These are phyloP conservation scores for Pandemis heparana DNA, from an alignment of 2,888 invertebrate genomes.

Conservation along the genomic window DNA sequence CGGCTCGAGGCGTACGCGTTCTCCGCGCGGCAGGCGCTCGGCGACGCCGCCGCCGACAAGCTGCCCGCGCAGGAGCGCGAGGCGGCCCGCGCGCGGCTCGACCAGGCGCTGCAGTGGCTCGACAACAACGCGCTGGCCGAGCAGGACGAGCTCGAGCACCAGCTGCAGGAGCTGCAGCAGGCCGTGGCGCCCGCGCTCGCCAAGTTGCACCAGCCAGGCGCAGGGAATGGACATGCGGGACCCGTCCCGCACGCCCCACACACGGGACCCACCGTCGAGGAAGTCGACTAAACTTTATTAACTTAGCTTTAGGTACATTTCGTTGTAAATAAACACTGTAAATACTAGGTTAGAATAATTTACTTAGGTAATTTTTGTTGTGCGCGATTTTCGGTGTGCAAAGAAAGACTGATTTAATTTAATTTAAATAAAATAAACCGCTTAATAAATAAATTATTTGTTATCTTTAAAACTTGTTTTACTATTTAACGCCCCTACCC, in stretches of 20 bases:
- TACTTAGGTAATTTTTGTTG: not conserved
- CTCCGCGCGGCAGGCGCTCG: slow-evolving; percentile 81
- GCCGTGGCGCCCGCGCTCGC: slow-evolving; percentile 79
- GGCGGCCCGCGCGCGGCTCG: slow-evolving; percentile 62
- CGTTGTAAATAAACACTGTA: not conserved
- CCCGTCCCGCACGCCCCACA: no score
- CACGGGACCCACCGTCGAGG: slow-evolving; percentile 37
- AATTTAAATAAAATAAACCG: not conserved
- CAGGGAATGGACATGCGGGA: not conserved
- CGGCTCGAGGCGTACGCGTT: no score
- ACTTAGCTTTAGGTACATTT: not conserved
- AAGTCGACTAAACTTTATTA: slow-evolving; percentile 27
- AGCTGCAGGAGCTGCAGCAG: slow-evolving; percentile 80
- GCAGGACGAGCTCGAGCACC: slow-evolving; percentile 84
- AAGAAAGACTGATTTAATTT: slow-evolving; percentile 6
- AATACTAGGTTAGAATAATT: not conserved
- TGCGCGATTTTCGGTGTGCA: not conserved
- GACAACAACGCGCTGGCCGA: slow-evolving; percentile 86
- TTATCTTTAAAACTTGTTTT: not conserved
- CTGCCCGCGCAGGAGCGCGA: slow-evolving; percentile 84
- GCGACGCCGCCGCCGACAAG: slow-evolving; percentile 83
- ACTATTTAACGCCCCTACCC: no score
- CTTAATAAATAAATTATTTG: not conserved
- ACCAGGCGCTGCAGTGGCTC: slow-evolving; percentile 87
- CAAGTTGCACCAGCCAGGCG: slow-evolving; percentile 59